A percentile compares a stretch with the other conserved stretches of the same genome.
Conservation (phyloP, 2,113 vertebrate species). For the Rousettus leschenaultii region DNA sequence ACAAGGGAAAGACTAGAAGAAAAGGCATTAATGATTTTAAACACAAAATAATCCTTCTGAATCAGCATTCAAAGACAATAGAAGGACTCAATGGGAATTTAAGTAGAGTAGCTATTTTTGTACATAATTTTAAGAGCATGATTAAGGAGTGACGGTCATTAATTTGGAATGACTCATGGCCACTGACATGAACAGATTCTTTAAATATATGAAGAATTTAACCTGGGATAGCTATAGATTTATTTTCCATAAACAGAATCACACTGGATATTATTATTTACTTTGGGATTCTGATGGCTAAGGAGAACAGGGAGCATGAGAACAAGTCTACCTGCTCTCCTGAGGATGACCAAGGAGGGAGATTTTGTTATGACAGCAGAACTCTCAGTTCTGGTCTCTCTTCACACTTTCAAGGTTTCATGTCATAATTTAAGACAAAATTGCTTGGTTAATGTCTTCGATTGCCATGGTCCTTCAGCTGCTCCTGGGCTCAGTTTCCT, state of each 20-base stretch:
- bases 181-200: neutral
- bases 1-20: neutral
- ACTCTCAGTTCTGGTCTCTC: neutral
- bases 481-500: neutral
- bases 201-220: neutral
- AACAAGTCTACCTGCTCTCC: neutral
- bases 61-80: neutral
- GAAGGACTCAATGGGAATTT: neutral
- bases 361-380: no score
- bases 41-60: neutral
- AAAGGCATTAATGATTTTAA: conserved; percentile 11
- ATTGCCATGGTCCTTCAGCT: neutral
- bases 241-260: neutral
- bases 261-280: neutral
- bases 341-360: neutral
- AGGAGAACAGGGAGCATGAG: neutral
- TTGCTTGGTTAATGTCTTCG: neutral
- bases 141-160: neutral
- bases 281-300: neutral
- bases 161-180: conserved; percentile 46
- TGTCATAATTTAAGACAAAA: neutral
- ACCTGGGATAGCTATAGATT: neutral
- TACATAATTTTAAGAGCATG: neutral
- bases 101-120: conserved; percentile 25
- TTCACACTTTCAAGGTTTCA: neutral